Base-by-base conservation (phyloP, 2,797 vertebrate species). In the Muraenolepis orangiensis region DNA sequence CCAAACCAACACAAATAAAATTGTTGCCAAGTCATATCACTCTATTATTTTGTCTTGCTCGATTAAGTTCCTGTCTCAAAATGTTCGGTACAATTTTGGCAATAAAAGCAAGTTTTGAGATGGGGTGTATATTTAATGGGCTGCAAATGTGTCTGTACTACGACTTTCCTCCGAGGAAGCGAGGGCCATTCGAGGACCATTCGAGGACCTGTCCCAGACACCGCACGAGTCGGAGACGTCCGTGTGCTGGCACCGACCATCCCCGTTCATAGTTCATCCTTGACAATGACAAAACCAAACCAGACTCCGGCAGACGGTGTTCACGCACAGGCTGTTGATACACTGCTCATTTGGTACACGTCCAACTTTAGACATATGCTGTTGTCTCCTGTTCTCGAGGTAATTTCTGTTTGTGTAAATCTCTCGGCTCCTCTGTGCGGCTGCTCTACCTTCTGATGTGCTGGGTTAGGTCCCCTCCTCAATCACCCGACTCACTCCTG, bases 1-100 rank as follows among this genome's bases (percentile, higher is more conserved):
- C 81, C 76, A 79, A 84, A 83, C 80, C 72, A 83, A 86, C 86
- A 84, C 83, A 82, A n/a, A n/a, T n/a, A n/a, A 84, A 81, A 82
- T 77, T 76, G 78, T 81, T 84, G 78, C 73, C 74, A 78, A 86
- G 72, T 78, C 73, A 81, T 88, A 85, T 81, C 85, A 88, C 64
- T 72, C 26, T 20, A 72, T 71, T 70, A 75, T 72, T 88, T 87
- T 80, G 57, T 85, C 86, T n/a, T 85, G 76, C 40, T 71, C 30
- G 30, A 67, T 67, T 67, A 67, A 30, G 16, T 14, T 29, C 66
- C 14, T 10, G 66, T 67, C 28, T 26, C 57, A 64, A 64, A 64
- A 26, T 64, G 57, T 64, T 26, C 2, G 23, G 23, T 26, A 64
- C 28, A 67, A 67, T 67, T 30, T 30, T 10, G 13, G 66, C 14